phyloP scores from a whole-genome alignment of 2,113 vertebrate species.

The Mormyrus iriodes region DNA sequence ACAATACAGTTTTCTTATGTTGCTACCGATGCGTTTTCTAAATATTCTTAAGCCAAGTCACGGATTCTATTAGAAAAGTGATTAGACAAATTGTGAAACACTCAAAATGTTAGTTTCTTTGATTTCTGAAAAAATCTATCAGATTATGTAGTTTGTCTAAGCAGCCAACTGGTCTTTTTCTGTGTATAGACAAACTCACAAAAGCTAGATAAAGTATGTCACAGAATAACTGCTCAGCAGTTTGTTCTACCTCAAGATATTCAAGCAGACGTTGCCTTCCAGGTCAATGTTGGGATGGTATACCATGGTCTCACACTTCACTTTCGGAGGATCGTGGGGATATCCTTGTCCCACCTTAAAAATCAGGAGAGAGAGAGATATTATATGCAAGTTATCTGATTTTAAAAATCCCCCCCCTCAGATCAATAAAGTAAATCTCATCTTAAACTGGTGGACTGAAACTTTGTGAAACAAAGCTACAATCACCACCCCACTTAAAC shows the following conservation, averaged over 20 bases:
- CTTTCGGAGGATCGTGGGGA: conserved; percentile 92
- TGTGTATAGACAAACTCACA: background rate
- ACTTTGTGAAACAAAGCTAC: background rate
- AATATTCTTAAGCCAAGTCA: background rate
- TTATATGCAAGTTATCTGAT: background rate
- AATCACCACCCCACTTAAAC: background rate
- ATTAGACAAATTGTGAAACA: background rate
- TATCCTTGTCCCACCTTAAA: conserved; percentile 89
- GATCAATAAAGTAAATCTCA: background rate
- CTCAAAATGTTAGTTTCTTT: background rate
- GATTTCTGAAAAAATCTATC: background rate
- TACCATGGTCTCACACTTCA: conserved; percentile 96
- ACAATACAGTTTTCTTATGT: background rate
- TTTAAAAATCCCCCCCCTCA: background rate
- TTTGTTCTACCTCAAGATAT: conserved; percentile 81
- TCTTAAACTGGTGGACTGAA: background rate
- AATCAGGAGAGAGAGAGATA: background rate
- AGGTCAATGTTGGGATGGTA: conserved; percentile 98
- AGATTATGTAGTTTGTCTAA: background rate
- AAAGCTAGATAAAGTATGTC: background rate
- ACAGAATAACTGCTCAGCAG: background rate
- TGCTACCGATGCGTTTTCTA: background rate
- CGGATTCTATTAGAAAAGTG: background rate
- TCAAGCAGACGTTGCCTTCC: conserved; percentile 97
- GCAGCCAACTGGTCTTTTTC: background rate